phyloP scores from a whole-genome alignment of 2,888 invertebrate species.

The Hermaeophaga mercurialis region DNA sequence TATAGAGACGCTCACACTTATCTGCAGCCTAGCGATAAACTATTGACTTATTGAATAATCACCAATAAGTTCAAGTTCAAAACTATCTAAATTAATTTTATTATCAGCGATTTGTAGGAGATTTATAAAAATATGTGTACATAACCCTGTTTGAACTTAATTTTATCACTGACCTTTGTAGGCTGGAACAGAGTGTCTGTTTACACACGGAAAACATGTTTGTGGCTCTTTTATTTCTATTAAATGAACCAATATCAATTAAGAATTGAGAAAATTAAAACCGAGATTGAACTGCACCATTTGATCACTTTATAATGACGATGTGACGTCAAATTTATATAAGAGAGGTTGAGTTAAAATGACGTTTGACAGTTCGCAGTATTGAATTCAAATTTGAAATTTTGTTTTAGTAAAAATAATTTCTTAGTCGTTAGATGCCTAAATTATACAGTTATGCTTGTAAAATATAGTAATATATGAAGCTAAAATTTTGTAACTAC shows the following conservation, averaged over 20 bases:
- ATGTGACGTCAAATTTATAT: slow-evolving; percentile 34
- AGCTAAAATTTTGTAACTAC: too few species aligned
- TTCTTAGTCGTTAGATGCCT: too few species aligned
- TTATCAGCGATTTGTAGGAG: not conserved
- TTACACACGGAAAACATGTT: slow-evolving; percentile 52
- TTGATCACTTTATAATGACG: slow-evolving; percentile 28
- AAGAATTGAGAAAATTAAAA: slow-evolving; percentile 22
- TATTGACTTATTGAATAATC: not conserved
- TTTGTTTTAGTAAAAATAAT: too few species aligned
- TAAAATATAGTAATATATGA: too few species aligned
- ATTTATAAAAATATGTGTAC: not conserved
- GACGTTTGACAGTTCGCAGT: slow-evolving; percentile 18
- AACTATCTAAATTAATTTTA: not conserved
- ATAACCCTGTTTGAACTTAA: slow-evolving; percentile 19
- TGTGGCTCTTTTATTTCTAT: slow-evolving; percentile 18
- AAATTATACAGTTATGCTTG: too few species aligned
- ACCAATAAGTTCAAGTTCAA: not conserved
- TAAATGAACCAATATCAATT: slow-evolving; percentile 11
- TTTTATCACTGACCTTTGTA: slow-evolving; percentile 51
- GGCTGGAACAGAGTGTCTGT: slow-evolving; percentile 46
- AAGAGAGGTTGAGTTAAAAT: slow-evolving; percentile 11
- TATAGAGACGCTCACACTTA: too few species aligned
- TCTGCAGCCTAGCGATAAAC: slow-evolving; percentile 2
- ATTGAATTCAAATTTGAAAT: too few species aligned
- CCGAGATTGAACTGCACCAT: slow-evolving; percentile 36